Evolutionary conservation across 2,888 invertebrate genomes (phyloP), one percentile per base, ranked within the genome.

Genomic region (Craniophora ligustri): DNA sequence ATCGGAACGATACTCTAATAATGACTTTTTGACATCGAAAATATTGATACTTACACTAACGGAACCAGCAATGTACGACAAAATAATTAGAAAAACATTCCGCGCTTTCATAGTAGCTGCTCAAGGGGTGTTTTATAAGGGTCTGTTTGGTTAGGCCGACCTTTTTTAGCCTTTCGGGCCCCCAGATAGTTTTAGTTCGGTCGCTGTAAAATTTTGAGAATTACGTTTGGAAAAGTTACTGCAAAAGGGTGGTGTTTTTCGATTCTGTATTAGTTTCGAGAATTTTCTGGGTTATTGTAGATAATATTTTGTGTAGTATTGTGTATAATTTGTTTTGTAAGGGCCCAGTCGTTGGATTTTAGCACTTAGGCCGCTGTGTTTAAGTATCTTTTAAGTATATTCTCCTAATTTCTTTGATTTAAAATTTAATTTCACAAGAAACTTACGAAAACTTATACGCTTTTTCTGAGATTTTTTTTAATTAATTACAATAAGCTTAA

Each of bases 121-220:
- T 65, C 64, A 56, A 74, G 46, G 79, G 84, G 82, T 87, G 86
- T 87, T 89, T 90, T 90, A 91, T 91, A 92, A 90, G 92, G 92
- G 93, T 91, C 82, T 93, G 92, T 93, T 93, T 92, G 91, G 92
- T 89, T 92, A 91, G 92, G 91, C 82, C 82, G 85, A 90, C 92
- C 93, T 93, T 93, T 92, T 93, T 93, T 92, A 88, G 85, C 84
- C 86, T 79, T 79, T 79, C 64, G 83, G 84, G 82, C 75, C 84
- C 76, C 63, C 53, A 85, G 77, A 86, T 90, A 91, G 91, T 91
- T 92, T 86, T 84, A 85, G 88, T 88, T 78, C 77, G 72, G 45
- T 63, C 63, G 75, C 76, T 81, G 86, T 87, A 82, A 85, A 88
- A 87, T 89, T 84, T 83, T 76, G 80, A 80, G 82, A 82, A 86